Evolutionary conservation across 2,888 invertebrate species (phyloP).

Genomic region (Acrobeloides nanus): DNA sequence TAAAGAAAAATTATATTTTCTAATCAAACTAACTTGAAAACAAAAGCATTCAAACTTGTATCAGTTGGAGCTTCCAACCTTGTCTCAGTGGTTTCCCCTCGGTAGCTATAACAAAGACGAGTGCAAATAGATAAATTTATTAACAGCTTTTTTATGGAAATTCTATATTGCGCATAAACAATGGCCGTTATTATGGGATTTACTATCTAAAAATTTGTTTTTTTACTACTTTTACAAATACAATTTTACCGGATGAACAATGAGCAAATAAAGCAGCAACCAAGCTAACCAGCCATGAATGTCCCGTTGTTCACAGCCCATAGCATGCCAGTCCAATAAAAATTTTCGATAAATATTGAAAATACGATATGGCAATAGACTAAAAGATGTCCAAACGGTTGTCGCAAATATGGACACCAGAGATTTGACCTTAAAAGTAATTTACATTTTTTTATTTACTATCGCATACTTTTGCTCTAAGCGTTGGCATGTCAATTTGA

Average conservation of each 20-base stretch:
- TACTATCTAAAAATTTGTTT: too few relatives aligned
- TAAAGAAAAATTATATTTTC: too few relatives aligned
- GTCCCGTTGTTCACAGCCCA: constrained; percentile 26
- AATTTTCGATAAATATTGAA: constrained; percentile 42
- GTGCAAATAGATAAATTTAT: too few relatives aligned
- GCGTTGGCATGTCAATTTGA: constrained; percentile 20
- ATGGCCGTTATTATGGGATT: constrained; percentile 46
- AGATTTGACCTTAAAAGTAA: too few relatives aligned
- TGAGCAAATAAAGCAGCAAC: constrained; percentile 41
- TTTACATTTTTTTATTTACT: too few relatives aligned
- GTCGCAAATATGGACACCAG: constrained; percentile 48
- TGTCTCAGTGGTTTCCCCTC: too few relatives aligned
- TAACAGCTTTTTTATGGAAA: too few relatives aligned
- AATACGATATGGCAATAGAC: constrained; percentile 39
- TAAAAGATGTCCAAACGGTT: constrained; percentile 45
- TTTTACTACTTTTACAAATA: too few relatives aligned
- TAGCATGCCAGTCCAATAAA: constrained; percentile 30
- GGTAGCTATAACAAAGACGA: too few relatives aligned
- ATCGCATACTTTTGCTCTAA: constrained; percentile 16
- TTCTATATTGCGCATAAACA: constrained; percentile 49
- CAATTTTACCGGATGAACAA: constrained; percentile 47
- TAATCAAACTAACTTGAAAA: too few relatives aligned
- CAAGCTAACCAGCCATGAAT: constrained; percentile 44
- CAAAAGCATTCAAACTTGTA: too few relatives aligned
- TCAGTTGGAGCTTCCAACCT: too few relatives aligned